Evolutionary conservation across 2,888 invertebrate genomes (phyloP).

Genomic region (Steromphala cineraria): DNA sequence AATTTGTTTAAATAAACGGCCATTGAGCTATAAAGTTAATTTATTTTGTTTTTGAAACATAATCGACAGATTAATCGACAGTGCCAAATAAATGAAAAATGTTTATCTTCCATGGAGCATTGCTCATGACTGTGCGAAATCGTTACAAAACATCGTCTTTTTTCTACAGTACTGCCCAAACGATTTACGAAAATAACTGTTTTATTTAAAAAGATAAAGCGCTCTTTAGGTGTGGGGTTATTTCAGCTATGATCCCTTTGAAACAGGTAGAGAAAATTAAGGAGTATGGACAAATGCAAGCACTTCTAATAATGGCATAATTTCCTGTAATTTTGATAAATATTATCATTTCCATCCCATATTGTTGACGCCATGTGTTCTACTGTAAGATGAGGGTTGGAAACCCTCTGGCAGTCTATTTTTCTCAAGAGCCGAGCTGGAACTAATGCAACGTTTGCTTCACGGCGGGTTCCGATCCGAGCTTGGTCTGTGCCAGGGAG

Average conservation of each 20-base stretch:
- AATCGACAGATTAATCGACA: too few species aligned
- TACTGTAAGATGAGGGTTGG: neutral
- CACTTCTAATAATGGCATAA: neutral
- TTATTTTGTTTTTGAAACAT: too few species aligned
- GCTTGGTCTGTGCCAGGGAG: neutral
- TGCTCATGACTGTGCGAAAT: too few species aligned
- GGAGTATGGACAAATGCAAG: neutral
- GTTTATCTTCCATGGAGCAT: too few species aligned
- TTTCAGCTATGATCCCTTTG: neutral
- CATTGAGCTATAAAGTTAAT: too few species aligned
- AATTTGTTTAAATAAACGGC: too few species aligned
- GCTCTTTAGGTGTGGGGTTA: neutral
- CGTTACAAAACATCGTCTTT: too few species aligned
- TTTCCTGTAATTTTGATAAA: conserved; percentile 8
- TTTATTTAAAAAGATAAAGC: neutral
- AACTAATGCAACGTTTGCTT: neutral
- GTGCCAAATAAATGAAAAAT: too few species aligned
- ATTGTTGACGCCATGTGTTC: neutral
- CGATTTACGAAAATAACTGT: neutral
- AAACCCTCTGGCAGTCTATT: neutral
- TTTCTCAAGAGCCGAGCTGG: neutral
- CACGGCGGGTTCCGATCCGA: neutral
- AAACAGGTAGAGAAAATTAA: neutral
- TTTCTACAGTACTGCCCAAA: neutral
- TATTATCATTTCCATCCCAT: neutral